Evolutionary conservation across 2,888 invertebrate species (phyloP), one percentile per base, ranked within the genome.

Genomic region (Lasius platythorax): DNA sequence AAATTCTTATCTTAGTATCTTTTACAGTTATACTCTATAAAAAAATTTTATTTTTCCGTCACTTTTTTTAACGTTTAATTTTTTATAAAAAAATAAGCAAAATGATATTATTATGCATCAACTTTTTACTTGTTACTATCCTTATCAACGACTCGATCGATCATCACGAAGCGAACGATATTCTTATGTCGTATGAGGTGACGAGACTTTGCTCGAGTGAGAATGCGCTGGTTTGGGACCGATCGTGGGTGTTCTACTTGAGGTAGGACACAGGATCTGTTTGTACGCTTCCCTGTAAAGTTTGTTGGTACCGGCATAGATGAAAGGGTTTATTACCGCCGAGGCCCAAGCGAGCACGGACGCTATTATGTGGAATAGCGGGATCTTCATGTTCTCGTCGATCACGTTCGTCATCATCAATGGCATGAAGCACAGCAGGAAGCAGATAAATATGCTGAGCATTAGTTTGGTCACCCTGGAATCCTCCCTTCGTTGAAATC

Each of bases 271-370:
- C 53, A 95, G 87, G 63, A 95, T 87, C 82, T 95, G 94, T 64
- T 93, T 92, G 87, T 95, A 95, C 11, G 95, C 95, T 72, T 95
- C 94, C 12, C 97, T 95, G 93, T 98, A 98, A 92, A 98, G 98
- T 87, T 98, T 96, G 94, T 98, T 98, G 90, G 98, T 98, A 9
- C 97, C 98, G 4, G 98, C 98, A 95, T 99, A 99, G 88, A 98
- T 98, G 87, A 98, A 96, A 0, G 98, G 98, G 95, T 99, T 99
- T 89, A 98, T 96, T 74, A 98, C 98, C 85, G 98, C 97, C 0
- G 98, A 98, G 0, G 98, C 97, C 98, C 98, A 99, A 0, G 98
- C 98, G 87, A 98, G 95, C 75, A 98, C 97, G 0, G 98, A 98
- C 0, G 98, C 98, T 81, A 98, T 95, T 86, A 98, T 97, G 93